Conservation (phyloP, 2,888 invertebrate genomes). For the Drosophila mimetica region DNA sequence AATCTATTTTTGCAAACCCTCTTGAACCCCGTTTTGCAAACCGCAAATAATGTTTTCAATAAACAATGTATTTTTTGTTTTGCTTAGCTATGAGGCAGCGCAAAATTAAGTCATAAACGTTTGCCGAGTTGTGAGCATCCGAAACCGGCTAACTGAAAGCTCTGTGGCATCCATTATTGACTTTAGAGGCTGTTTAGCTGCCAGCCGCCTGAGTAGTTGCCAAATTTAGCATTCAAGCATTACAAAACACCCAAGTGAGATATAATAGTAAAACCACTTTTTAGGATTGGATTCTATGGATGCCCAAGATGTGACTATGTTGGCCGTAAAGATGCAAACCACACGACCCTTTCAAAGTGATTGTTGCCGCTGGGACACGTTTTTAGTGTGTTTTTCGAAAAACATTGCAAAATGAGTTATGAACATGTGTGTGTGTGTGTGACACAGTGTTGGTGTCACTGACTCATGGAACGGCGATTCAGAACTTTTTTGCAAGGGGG, state of each 20-base stretch:
- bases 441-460: conserved; percentile 53
- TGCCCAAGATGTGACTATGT: conserved; percentile 18
- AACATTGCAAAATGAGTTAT: conserved; percentile 72
- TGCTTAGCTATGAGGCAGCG: conserved; percentile 4
- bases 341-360: conserved; percentile 72
- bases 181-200: conserved; percentile 35
- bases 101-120: conserved; percentile 56
- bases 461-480: conserved; percentile 49
- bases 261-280: conserved; percentile 10
- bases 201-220: conserved; percentile 24
- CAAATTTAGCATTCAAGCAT: conserved; percentile 45
- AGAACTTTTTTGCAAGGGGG: conserved; percentile 12
- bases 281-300: conserved; percentile 61
- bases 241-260: conserved; percentile 43
- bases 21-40: conserved; percentile 58
- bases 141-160: conserved; percentile 31
- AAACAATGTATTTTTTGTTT: conserved; percentile 11
- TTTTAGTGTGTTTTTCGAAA: conserved; percentile 26
- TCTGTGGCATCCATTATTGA: conserved; percentile 52
- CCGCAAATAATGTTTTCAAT: conserved; percentile 40
- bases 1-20: conserved; percentile 64
- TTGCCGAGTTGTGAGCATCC: conserved; percentile 15
- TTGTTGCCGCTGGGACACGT: conserved; percentile 63
- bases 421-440: conserved; percentile 20
- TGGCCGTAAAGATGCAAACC: conserved; percentile 46